Conservation (phyloP, 1,140 invertebrate genomes). For the Drosophila sturtevanti region DNA sequence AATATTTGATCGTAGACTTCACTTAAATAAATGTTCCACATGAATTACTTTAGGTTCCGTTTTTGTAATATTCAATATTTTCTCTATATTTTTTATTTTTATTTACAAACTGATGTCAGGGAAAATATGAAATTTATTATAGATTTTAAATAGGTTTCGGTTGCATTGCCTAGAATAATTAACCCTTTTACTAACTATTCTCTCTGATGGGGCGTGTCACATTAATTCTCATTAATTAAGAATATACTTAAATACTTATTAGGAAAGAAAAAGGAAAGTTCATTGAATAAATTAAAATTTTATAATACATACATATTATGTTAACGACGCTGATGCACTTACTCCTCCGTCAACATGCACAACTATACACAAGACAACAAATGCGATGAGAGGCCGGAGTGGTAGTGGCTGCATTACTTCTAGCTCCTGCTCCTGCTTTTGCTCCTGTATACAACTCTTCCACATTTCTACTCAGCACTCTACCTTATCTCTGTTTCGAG, state of each 20-base stretch:
- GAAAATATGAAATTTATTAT: too few relatives aligned
- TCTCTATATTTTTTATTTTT: too few relatives aligned
- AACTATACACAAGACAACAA: neutral
- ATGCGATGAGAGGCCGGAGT: neutral
- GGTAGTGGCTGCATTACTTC: neutral
- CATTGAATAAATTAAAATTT: neutral
- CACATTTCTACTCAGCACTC: slow-evolving; percentile 20
- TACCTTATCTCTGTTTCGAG: slow-evolving; percentile 6
- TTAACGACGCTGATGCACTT: slow-evolving; percentile 1
- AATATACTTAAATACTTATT: too few relatives aligned
- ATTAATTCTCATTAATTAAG: too few relatives aligned
- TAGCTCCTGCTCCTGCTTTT: neutral
- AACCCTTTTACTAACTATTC: neutral
- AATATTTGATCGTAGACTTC: too few relatives aligned
- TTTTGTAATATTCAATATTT: too few relatives aligned
- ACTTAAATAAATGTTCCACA: too few relatives aligned
- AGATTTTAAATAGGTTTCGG: neutral
- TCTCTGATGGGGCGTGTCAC: neutral
- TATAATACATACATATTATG: neutral
- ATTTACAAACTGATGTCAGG: too few relatives aligned
- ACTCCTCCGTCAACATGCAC: neutral
- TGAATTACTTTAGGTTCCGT: too few relatives aligned
- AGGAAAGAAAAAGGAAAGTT: neutral
- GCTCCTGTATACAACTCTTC: too few relatives aligned
- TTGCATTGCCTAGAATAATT: neutral